Base-by-base conservation (phyloP, 2,888 invertebrate species). In the Cantharis lateralis region DNA sequence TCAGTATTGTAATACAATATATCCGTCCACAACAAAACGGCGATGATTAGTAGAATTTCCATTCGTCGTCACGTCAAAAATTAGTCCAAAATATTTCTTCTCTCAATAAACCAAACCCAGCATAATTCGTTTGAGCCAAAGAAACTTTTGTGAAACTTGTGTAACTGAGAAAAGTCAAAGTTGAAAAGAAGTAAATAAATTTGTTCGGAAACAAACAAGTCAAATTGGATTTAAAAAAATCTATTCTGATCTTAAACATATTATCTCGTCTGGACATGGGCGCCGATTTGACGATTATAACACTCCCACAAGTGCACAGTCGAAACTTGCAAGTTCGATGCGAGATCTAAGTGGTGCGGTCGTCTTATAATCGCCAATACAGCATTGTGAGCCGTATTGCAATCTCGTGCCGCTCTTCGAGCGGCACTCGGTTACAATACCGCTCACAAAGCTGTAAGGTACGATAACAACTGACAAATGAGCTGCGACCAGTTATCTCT, bases 381-480 rank as follows among this genome's bases (percentile, higher is more conserved):
- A n/a, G n/a, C n/a, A n/a, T n/a, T n/a, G n/a, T n/a, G n/a, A n/a
- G n/a, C n/a, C n/a, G n/a, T n/a, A n/a, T n/a, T n/a, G n/a, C n/a
- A n/a, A n/a, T n/a, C n/a, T n/a, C n/a, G n/a, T n/a, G n/a, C n/a
- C n/a, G n/a, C n/a, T n/a, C n/a, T n/a, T n/a, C n/a, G n/a, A n/a
- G n/a, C n/a, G n/a, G n/a, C n/a, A n/a, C n/a, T n/a, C n/a, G n/a
- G n/a, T n/a, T n/a, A n/a, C n/a, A n/a, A n/a, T n/a, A n/a, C n/a
- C n/a, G n/a, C n/a, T n/a, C n/a, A n/a, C n/a, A n/a, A n/a, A n/a
- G n/a, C n/a, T n/a, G n/a, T n/a, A n/a, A n/a, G n/a, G n/a, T n/a
- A n/a, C n/a, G n/a, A 83, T 82, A 83, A 83, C 85, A 84, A 83
- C 87, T 87, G 87, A 87, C 87, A 86, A 86, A 88, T 85, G 86